phyloP scores from a whole-genome alignment of 92 coral and sea anemone genomes.

The Porites evermanni region DNA sequence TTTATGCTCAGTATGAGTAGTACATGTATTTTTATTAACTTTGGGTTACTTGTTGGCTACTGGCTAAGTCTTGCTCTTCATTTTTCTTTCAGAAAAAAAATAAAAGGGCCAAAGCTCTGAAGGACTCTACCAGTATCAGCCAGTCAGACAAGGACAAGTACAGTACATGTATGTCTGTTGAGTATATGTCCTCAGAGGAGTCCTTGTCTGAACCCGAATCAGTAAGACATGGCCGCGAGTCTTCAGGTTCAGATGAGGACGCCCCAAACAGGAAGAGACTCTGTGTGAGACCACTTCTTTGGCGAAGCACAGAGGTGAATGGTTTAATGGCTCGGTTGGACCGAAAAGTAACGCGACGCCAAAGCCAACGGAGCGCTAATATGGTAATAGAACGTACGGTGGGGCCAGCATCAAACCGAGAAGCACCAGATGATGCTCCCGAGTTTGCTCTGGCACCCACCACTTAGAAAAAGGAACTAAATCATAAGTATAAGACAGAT shows the following conservation, averaged over 20 bases:
- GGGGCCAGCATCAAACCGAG: conserved; percentile 53
- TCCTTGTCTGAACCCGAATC: conserved; percentile 3
- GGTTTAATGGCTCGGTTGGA: conserved; percentile 36
- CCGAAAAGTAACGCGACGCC: conserved; percentile 22
- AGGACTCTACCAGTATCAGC: conserved; percentile 38
- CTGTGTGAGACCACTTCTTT: conserved; percentile 6
- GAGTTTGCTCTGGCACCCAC: too few relatives aligned
- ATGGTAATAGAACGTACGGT: conserved; percentile 33
- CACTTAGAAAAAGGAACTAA: too few relatives aligned
- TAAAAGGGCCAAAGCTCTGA: conserved; percentile 44
- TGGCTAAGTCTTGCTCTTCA: background rate
- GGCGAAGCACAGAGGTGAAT: conserved; percentile 10
- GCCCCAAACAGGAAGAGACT: conserved; percentile 16
- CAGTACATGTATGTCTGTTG: too few relatives aligned
- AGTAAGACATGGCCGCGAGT: background rate
- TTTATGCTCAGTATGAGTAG: too few relatives aligned
- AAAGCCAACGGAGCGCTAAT: conserved; percentile 17
- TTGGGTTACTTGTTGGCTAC: conserved; percentile 1
- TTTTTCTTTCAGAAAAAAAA: conserved; percentile 38
- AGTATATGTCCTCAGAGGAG: too few relatives aligned
- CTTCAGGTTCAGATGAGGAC: background rate
- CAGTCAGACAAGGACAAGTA: background rate
- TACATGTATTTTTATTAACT: background rate
- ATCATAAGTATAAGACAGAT: too few relatives aligned
- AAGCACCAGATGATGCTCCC: conserved; percentile 45